Evolutionary conservation across 2,797 vertebrate species (phyloP), one percentile per base, ranked within the genome.

Genomic region (Dicrostonyx torquatus): DNA sequence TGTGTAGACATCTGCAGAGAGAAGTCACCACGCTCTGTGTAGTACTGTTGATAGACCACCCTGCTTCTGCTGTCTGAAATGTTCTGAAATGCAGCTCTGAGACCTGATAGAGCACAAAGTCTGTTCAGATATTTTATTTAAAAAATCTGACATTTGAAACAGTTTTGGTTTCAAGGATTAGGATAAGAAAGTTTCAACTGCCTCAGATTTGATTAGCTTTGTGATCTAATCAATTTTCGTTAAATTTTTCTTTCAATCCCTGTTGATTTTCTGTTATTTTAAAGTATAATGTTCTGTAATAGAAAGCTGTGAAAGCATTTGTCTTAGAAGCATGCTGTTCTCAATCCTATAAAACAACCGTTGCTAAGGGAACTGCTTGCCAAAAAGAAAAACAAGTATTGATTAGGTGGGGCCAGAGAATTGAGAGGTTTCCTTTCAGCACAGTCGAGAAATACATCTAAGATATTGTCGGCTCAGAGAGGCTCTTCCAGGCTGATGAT

Each of bases 251-350:
- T 94, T 91, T 83, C 26, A 90, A 3, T 94, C 62, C 62, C 60
- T 95, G 70, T 93, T 90, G 83, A 13, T 90, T 91, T 95, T 80
- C 93, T 83, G 45, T 92, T 93, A 78, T 93, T 88, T 96, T 93
- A 87, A 95, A 92, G 40, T 80, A 14, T 70, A 78, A 83, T 95
- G 80, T 91, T 92, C 43, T 90, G 2, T 94, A 90, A 87, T 64
- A 89, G 87, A 93, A 95, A 93, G 50, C 66, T 55, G 29, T 90
- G 62, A 93, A 94, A 84, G 75, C 88, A 37, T 95, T 94, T 84
- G 83, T 94, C 70, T 93, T 75, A 37, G 66, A 68, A 93, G 48
- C 72, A 14, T 87, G 88, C 92, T 84, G 64, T 84, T 45, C 37
- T 89, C 48, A 64, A 77, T 89, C 86, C 58, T 93, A 0, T 90